Conservation (phyloP, 2,797 vertebrate genomes). For the Rhabdophis nuchalis region DNA sequence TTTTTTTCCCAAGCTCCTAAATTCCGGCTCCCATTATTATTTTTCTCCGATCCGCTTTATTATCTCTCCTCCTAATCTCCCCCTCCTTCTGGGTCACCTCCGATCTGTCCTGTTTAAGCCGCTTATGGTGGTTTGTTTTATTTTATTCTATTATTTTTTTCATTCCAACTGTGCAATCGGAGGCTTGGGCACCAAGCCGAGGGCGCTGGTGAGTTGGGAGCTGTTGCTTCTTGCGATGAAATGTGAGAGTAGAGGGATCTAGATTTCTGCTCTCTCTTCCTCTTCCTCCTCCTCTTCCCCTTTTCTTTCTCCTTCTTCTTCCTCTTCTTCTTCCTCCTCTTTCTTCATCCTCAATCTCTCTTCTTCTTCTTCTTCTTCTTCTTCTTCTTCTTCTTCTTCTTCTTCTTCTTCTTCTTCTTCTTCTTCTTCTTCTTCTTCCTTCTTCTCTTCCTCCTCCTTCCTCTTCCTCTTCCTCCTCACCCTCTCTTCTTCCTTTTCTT, state of each 20-base stretch:
- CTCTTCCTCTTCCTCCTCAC: too few species aligned
- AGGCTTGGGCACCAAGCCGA: conserved; percentile 22
- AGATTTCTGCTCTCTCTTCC: neutral
- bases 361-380: neutral
- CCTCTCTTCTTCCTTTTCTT: neutral
- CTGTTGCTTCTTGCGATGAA: neutral
- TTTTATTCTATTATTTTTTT: neutral
- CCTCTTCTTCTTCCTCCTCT: neutral
- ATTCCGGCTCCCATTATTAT: neutral
- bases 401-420: too few species aligned
- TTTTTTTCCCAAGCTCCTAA: neutral
- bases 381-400: neutral
- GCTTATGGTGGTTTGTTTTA: neutral
- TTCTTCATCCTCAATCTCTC: too few species aligned
- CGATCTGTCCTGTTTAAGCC: neutral
- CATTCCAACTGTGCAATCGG: neutral
- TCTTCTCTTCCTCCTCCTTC: neutral
- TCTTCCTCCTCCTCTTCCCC: neutral
- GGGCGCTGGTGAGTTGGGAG: neutral
- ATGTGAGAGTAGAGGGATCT: neutral
- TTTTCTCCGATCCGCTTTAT: too few species aligned
- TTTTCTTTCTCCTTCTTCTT: neutral
- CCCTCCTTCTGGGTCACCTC: neutral
- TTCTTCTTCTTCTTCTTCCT: neutral
- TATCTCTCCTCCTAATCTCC: neutral